Conservation (phyloP, 2,113 vertebrate genomes). For the Daphoenositta chrysoptera region DNA sequence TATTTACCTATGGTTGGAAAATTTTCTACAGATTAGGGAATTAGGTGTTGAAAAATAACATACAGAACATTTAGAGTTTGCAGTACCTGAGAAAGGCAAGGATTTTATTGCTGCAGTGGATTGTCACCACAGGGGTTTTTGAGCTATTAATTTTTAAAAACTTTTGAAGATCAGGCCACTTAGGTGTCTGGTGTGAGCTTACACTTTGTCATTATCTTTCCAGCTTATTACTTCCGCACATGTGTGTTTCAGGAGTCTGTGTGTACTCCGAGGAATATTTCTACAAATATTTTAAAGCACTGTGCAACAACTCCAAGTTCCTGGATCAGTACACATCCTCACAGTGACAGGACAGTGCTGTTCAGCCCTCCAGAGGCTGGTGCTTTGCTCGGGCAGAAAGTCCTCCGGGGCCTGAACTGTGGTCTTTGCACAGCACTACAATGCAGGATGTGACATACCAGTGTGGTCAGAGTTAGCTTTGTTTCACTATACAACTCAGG, state of each 20-base stretch:
- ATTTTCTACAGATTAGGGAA: neutral
- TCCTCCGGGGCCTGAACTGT: neutral
- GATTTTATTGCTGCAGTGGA: neutral
- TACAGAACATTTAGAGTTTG: neutral
- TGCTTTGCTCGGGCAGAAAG: neutral
- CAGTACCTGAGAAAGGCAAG: neutral
- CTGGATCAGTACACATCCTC: neutral
- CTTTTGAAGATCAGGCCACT: neutral
- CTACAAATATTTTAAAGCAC: neutral
- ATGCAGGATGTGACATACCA: neutral
- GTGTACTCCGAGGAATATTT: neutral
- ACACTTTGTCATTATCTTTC: neutral
- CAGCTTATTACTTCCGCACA: neutral
- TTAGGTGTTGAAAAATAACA: neutral
- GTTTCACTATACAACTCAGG: neutral
- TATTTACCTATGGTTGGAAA: neutral
- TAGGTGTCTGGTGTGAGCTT: neutral
- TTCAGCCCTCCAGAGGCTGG: neutral
- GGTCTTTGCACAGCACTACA: neutral
- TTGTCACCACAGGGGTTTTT: neutral
- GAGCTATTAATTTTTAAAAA: neutral
- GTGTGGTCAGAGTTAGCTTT: neutral
- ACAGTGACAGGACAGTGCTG: rapidly evolving
- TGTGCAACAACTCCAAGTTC: neutral
- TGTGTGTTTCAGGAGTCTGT: neutral